Base-by-base conservation (phyloP, 2,113 vertebrate species). In the Apteryx owenii region DNA sequence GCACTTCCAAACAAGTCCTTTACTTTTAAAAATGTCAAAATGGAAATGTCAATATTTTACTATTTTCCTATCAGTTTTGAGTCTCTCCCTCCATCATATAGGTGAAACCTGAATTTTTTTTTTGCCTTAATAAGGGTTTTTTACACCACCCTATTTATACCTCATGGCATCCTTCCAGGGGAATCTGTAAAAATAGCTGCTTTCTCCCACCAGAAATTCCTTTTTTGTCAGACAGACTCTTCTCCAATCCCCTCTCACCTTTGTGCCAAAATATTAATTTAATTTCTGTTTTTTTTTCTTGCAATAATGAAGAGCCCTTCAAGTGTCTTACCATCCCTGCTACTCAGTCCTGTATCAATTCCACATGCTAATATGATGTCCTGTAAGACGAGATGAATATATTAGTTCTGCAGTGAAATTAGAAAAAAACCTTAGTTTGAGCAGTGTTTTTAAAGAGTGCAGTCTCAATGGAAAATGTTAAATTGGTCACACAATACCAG, bases 331-430 rank as follows among this genome's bases (percentile, higher is more conserved):
- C 28, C 19, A 12, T 62, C 7, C 28, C 53, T 85, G 19, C 61
- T 93, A 29, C 77, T 69, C n/a, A 87, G 84, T 85, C 38, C 64
- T 76, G 9, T 79, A 82, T 84, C 36, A 53, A 26, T 92, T 93
- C 70, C 56, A 87, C 44, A 33, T 36, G 46, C 48, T 94, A 79
- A 89, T 81, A 76, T 81, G 77, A 68, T 90, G 96, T 95, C 72
- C 86, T 88, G 83, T 77, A 86, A 92, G n/a, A 81, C 7, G 9
- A 95, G 53, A 71, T 48, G 51, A 56, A 81, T 83, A 75, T 84
- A 68, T 90, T 77, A 12, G 3, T 79, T 88, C 83, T 72, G 42
- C 8, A 10, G 8, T 70, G 56, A 93, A 75, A 83, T 65, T 7
- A 31, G 20, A 1, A 1, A 62, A 33, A 61, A 68, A 16, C 14